Evolutionary conservation across 2,797 vertebrate species (phyloP).

Genomic region (Mastacembelus armatus): DNA sequence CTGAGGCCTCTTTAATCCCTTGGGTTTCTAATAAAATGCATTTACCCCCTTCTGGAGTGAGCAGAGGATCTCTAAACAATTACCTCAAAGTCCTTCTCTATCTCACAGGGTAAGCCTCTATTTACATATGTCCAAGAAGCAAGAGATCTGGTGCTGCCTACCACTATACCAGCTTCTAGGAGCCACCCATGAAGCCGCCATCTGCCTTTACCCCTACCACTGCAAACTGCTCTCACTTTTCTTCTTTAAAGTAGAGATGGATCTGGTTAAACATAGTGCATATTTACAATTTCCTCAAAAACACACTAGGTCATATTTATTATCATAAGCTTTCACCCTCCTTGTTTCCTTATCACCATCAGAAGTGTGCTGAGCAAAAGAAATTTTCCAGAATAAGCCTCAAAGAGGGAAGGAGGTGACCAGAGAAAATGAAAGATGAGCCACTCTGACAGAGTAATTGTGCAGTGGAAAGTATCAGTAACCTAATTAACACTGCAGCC

Average conservation of each 20-base stretch:
- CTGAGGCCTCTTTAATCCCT: constrained; percentile 67
- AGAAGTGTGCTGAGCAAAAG: not conserved
- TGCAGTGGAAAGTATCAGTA: constrained; percentile 74
- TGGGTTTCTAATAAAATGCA: constrained; percentile 62
- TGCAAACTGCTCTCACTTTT: constrained; percentile 26
- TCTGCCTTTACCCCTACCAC: constrained; percentile 21
- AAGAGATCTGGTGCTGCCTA: constrained; percentile 36
- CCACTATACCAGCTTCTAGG: constrained; percentile 47
- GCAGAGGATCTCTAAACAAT: constrained; percentile 71
- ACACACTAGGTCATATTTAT: constrained; percentile 1
- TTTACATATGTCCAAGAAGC: constrained; percentile 77
- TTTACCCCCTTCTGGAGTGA: constrained; percentile 43
- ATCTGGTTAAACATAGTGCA: constrained; percentile 1
- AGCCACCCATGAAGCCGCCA: constrained; percentile 34
- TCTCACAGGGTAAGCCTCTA: constrained; percentile 72
- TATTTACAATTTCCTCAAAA: constrained; percentile 14
- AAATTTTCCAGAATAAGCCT: constrained; percentile 18
- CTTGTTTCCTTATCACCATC: not conserved
- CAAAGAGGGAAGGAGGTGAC: constrained; percentile 50
- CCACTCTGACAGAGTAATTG: constrained; percentile 75
- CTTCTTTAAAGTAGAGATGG: constrained; percentile 4
- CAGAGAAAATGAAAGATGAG: constrained; percentile 66
- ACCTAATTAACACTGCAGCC: constrained; percentile 75
- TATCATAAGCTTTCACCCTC: not conserved
- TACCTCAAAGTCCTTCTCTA: constrained; percentile 67